Base-by-base conservation (phyloP, 2,888 invertebrate species). In the Spilarctia lutea region DNA sequence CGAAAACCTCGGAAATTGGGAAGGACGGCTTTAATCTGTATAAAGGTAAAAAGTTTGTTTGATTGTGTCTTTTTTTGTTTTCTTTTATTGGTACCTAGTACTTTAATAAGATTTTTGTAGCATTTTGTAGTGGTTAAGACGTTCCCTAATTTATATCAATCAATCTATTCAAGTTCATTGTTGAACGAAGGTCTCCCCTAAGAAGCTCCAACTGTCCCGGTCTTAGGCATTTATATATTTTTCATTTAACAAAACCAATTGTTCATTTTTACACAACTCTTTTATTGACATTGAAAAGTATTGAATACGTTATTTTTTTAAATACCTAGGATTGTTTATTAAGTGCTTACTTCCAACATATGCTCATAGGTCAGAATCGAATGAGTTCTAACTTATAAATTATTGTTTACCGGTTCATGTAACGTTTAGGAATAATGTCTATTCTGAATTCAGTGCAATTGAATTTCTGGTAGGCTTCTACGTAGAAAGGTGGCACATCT, bases 1-100 rank as follows among this genome's bases (percentile, higher is more conserved):
- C 83, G 68, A 88, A 89, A 83, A 87, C 91, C 77, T 88, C 92
- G 16, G 94, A 93, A 68, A 81, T 91, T 67, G 92, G 92, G 65
- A 94, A 92, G 81, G 94, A 94, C 77, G 95, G 94, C 77, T 94
- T 94, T 87, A 95, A 95, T 88, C 94, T 91, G 83, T 95, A 95
- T 83, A 95, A 95, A 94, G 95, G 95, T 95, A 87, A 33, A 71
- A 48, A 48, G 63, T 71, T n/a, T 20, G 39, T 71, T n/a, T 20
- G 39, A 2, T 67, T 56, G 16, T 69, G 52, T 45, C n/a, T 68
- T 45, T 24, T 56, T 60, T 63, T 42, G 3, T 39, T 18, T 45
- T 20, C 3, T 48, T 35, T 24, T 81, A 52, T 8, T 2, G 0
- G 24, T 52, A 52, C 0, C 52, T 52, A 78, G 81, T 74, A 65